These are phyloP conservation scores for Mechanitis mazaeus DNA, from an alignment of 2,888 invertebrate species.

Conservation along the genomic window DNA sequence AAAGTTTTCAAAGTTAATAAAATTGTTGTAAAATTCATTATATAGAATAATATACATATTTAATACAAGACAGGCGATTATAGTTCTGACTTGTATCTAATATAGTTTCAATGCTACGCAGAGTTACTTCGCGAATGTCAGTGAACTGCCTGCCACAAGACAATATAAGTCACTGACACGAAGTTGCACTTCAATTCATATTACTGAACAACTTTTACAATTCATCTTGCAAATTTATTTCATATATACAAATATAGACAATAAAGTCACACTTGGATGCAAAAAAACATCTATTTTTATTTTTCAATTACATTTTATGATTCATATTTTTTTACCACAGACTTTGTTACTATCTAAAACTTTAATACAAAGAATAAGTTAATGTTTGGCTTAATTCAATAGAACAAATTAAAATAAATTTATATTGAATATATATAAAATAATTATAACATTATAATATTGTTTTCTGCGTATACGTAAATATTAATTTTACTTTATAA, in stretches of 20 bases:
- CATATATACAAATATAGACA: conserved; percentile 7
- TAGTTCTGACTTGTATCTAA: conserved; percentile 4
- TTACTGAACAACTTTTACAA: conserved; percentile 24
- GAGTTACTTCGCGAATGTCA: conserved; percentile 21
- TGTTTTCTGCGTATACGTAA: no score
- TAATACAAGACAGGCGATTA: neutral
- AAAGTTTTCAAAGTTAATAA: neutral
- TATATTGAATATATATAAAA: no score
- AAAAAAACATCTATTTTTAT: no score
- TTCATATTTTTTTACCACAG: no score
- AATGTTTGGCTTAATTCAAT: no score
- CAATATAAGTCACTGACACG: conserved; percentile 17
- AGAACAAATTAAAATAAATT: no score
- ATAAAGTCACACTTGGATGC: no score
- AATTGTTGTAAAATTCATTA: neutral
- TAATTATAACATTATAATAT: no score
- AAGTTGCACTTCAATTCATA: conserved; percentile 9
- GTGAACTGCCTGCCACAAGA: conserved; percentile 9
- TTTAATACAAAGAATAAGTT: no score
- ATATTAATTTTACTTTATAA: no score
- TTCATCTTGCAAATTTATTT: conserved; percentile 12
- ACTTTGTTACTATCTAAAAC: no score
- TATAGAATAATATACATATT: neutral
- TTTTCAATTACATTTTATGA: no score
- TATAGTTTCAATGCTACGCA: conserved; percentile 2